Conservation (phyloP, 2,113 vertebrate genomes). For the Syrmaticus mikado region DNA sequence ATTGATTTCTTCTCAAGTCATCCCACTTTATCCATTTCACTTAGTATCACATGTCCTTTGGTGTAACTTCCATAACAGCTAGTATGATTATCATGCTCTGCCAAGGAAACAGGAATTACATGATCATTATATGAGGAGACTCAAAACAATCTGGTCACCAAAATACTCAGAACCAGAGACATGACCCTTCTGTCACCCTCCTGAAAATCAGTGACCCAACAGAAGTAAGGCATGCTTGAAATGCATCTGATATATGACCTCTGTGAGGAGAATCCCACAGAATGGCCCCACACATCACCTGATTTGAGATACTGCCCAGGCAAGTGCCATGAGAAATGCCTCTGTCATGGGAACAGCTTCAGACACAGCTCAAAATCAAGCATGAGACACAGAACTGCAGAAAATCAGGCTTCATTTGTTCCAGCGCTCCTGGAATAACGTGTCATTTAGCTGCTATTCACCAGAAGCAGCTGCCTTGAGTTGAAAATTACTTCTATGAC, state of each 20-base stretch:
- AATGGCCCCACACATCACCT: neutral
- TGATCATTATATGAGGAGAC: neutral
- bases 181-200: neutral
- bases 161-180: neutral
- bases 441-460: slow-evolving; percentile 60
- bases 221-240: neutral
- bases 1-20: neutral
- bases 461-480: slow-evolving; percentile 46
- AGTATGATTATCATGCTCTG: slow-evolving; percentile 1
- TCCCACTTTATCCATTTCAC: neutral
- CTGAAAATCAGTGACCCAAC: neutral
- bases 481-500: slow-evolving; percentile 14
- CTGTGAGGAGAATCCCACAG: neutral
- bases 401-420: slow-evolving; percentile 59
- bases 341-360: neutral
- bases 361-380: neutral
- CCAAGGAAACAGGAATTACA: slow-evolving; percentile 4
- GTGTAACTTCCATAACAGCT: slow-evolving; percentile 21
- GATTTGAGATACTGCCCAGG: neutral
- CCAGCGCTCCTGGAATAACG: slow-evolving; percentile 45
- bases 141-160: no score
- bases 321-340: neutral
- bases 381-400: slow-evolving; percentile 3
- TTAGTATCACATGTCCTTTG: slow-evolving; percentile 26
- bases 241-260: neutral